Evolutionary conservation across 2,888 invertebrate species (phyloP).

Genomic region (Eupithecia abbreviata): DNA sequence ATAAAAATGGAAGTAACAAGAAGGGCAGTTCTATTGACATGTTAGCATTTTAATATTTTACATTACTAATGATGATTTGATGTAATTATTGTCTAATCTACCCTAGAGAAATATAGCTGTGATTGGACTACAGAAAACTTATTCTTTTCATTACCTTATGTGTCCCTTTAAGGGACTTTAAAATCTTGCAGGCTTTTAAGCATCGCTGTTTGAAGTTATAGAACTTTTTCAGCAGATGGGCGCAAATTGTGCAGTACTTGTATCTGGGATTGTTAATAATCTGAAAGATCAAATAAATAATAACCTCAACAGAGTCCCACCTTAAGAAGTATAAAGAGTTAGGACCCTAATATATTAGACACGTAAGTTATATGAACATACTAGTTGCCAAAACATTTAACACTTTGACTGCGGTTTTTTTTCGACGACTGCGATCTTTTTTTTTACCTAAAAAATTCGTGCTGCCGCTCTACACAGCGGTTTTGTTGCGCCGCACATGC

Average conservation of each 20-base stretch:
- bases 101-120: neutral
- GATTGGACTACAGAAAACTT: neutral
- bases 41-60: neutral
- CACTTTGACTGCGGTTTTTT: too few relatives aligned
- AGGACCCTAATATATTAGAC: too few relatives aligned
- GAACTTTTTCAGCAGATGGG: constrained; percentile 16
- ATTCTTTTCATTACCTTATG: neutral
- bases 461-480: too few relatives aligned
- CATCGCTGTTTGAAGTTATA: neutral
- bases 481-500: too few relatives aligned
- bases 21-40: too few relatives aligned
- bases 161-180: neutral
- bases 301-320: neutral
- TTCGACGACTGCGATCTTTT: too few relatives aligned
- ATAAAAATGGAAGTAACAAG: neutral
- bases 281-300: neutral
- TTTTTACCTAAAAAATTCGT: too few relatives aligned
- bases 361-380: too few relatives aligned
- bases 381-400: too few relatives aligned
- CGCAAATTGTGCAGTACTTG: constrained; percentile 13
- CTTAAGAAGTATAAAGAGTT: too few relatives aligned
- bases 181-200: neutral
- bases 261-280: neutral
- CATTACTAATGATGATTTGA: neutral
- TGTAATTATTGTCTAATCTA: neutral